These are phyloP conservation scores for Peromyscus attwateri DNA, from an alignment of 2,797 vertebrate species.

Conservation along the genomic window DNA sequence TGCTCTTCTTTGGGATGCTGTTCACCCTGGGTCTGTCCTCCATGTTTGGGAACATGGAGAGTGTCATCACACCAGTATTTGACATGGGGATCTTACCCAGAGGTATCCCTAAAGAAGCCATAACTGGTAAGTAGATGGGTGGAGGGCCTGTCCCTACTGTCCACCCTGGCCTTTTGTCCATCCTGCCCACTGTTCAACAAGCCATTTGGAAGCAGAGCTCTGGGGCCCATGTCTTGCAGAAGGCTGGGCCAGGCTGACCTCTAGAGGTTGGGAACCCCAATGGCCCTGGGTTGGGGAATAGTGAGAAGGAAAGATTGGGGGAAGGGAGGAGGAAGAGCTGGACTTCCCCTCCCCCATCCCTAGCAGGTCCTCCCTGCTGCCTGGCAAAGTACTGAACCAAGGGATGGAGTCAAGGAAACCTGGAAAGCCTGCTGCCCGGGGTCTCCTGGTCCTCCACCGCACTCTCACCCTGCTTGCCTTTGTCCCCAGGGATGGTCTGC, in stretches of 20 bases:
- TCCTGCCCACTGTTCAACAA: fast-evolving
- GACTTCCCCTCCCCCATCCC: fast-evolving
- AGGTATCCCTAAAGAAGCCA: constrained; percentile 89
- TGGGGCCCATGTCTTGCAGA: fast-evolving
- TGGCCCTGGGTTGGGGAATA: neutral
- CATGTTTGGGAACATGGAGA: constrained; percentile 95
- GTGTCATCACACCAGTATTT: constrained; percentile 91
- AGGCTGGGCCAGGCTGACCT: neutral
- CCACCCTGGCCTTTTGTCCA: neutral
- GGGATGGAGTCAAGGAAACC: too few relatives aligned
- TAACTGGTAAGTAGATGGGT: constrained; percentile 89
- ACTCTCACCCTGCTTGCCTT: neutral
- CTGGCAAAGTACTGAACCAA: fast-evolving
- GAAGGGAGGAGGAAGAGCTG: neutral
- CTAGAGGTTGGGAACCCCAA: neutral
- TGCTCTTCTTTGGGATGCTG: constrained; percentile 96
- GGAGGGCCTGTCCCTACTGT: neutral
- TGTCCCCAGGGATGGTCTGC: constrained; percentile 88
- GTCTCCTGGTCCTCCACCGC: too few relatives aligned
- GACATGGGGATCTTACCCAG: constrained; percentile 90
- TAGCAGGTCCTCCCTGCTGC: neutral
- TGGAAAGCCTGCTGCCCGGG: too few relatives aligned
- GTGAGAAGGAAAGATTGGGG: neutral
- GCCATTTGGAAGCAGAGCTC: fast-evolving
- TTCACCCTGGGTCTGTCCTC: constrained; percentile 95